phyloP scores from a whole-genome alignment of 2,797 vertebrate species.

The Tokudaia muenninki region DNA sequence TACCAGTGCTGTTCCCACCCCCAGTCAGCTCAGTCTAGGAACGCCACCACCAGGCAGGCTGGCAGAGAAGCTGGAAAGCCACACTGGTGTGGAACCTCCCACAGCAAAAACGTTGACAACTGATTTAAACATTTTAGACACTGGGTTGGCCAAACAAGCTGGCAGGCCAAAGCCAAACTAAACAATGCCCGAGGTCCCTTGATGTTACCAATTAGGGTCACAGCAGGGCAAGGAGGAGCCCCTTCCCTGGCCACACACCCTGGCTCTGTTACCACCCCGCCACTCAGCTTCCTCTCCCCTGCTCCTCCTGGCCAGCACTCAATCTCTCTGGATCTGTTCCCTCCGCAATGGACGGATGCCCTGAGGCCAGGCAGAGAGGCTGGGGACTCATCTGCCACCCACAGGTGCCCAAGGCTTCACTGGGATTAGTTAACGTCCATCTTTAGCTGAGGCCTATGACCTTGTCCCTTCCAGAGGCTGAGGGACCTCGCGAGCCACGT shows the following conservation, averaged over 20 bases:
- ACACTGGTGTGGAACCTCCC: constrained; percentile 33
- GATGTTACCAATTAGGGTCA: constrained; percentile 13
- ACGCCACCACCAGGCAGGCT: not conserved
- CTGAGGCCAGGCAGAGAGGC: not conserved
- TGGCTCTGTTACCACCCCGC: not conserved
- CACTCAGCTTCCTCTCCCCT: too few species aligned
- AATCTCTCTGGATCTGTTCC: not conserved
- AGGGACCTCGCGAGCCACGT: not conserved
- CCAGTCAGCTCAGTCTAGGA: not conserved
- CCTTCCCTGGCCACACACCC: not conserved
- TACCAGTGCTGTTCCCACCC: too few species aligned
- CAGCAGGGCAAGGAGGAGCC: not conserved
- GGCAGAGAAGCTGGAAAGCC: constrained; percentile 24
- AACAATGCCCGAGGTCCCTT: constrained; percentile 9
- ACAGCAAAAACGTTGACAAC: constrained; percentile 67
- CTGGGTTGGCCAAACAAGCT: constrained; percentile 14
- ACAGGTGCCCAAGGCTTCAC: not conserved
- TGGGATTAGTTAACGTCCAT: not conserved
- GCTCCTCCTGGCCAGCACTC: not conserved
- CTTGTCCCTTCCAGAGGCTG: not conserved
- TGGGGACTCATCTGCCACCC: not conserved
- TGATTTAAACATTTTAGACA: constrained; percentile 70
- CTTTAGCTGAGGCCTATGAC: not conserved
- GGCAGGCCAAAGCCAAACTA: constrained; percentile 4
- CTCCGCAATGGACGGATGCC: not conserved